phyloP scores from a whole-genome alignment of 2,888 invertebrate species.

The Adelognathus sp. region DNA sequence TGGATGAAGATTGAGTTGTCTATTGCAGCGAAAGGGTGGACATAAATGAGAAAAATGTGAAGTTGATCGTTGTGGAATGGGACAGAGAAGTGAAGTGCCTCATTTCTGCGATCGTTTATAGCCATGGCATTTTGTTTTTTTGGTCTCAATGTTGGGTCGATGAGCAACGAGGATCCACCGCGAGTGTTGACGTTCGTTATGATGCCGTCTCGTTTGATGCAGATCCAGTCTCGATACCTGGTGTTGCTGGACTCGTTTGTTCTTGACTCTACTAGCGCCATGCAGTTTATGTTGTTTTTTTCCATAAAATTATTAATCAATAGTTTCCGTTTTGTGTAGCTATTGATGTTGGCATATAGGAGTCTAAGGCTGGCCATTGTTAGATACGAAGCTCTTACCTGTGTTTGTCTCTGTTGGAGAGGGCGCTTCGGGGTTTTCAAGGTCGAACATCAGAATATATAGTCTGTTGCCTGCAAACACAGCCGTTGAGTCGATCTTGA shows the following conservation, averaged over 20 bases:
- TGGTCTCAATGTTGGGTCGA: not conserved
- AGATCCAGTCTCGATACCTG: not conserved
- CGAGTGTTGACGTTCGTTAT: not conserved
- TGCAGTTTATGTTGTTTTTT: not conserved
- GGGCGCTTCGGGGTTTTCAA: not conserved
- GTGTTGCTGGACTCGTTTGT: not conserved
- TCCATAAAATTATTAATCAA: not conserved
- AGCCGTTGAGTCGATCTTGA: not conserved
- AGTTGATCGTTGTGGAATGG: not conserved
- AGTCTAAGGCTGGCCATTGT: not conserved
- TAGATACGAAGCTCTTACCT: not conserved
- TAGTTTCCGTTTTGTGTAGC: not conserved
- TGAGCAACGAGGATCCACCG: not conserved
- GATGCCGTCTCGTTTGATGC: not conserved
- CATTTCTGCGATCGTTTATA: not conserved
- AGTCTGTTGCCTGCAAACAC: not conserved
- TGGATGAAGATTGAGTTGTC: constrained; percentile 12
- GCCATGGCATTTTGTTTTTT: constrained; percentile 4
- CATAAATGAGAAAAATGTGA: constrained; percentile 8
- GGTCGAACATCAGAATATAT: not conserved
- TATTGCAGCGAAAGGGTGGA: not conserved
- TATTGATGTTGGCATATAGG: not conserved
- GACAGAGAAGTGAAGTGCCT: not conserved
- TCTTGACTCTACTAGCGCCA: not conserved
- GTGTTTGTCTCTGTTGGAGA: not conserved